A percentile compares a stretch with the other conserved stretches of the same genome.
These are phyloP conservation scores for Virgularia gustaviana DNA, from an alignment of 92 coral and sea anemone genomes.

Conservation along the genomic window DNA sequence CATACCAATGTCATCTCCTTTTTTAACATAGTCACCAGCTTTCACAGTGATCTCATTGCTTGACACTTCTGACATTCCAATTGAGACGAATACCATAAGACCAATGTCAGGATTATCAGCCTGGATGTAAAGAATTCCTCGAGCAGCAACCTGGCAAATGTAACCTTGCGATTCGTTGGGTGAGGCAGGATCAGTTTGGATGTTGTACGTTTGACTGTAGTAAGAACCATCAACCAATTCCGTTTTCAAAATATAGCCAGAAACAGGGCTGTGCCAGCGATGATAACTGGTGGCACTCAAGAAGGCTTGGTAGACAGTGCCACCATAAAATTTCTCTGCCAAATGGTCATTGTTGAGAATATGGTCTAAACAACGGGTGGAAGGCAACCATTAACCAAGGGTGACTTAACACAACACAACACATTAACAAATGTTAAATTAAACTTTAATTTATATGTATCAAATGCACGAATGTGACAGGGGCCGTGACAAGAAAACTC, in stretches of 20 bases:
- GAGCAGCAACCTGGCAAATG: slow-evolving; percentile 56
- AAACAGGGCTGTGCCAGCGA: slow-evolving; percentile 72
- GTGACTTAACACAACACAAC: no score
- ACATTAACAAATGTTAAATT: no score
- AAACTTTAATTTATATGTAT: no score
- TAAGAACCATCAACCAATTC: slow-evolving; percentile 63
- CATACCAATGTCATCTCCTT: slow-evolving; percentile 68
- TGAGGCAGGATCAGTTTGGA: slow-evolving; percentile 51
- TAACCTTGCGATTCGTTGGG: slow-evolving; percentile 60
- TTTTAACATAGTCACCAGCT: slow-evolving; percentile 44
- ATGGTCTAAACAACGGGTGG: slow-evolving; percentile 53
- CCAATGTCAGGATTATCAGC: slow-evolving; percentile 64
- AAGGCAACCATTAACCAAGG: no score
- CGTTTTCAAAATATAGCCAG: slow-evolving; percentile 49
- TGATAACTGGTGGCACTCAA: slow-evolving; percentile 63
- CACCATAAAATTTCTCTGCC: slow-evolving; percentile 58
- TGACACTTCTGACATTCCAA: slow-evolving; percentile 65
- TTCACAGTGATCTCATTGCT: slow-evolving; percentile 57
- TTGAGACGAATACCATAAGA: slow-evolving; percentile 60
- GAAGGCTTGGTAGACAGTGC: slow-evolving; percentile 64
- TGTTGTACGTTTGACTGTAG: slow-evolving; percentile 45
- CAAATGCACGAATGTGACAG: no score
- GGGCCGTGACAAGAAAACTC: no score
- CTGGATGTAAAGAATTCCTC: slow-evolving; percentile 56
- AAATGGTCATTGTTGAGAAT: slow-evolving; percentile 46